Evolutionary conservation across 2,113 vertebrate genomes (phyloP), one percentile per base, ranked within the genome.

Genomic region (Charadrius vociferus): DNA sequence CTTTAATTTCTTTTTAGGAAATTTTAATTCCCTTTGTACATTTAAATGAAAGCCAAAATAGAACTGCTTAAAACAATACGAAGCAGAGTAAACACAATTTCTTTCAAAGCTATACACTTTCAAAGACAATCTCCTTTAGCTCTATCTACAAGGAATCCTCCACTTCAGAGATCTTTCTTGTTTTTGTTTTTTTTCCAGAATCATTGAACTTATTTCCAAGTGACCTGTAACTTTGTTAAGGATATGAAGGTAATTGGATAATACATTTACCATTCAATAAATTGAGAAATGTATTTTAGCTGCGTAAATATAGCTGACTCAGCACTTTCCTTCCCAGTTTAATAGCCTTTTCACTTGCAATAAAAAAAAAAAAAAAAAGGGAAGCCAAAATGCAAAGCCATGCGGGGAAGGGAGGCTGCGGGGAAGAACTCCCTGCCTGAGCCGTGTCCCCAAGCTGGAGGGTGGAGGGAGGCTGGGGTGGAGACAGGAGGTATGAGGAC

Each of bases 211-310:
- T 95, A 66, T 74, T 96, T 96, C 58, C 83, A 90, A 91, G 75
- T 62, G 91, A 96, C 63, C 63, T 75, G 37, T 85, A 96, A 96
- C 67, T 89, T 93, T 93, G 85, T 96, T 97, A 95, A 93, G 81
- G 78, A 94, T 96, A 91, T 73, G 93, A 94, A 93, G 39, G 78
- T 93, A 97, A 97, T 96, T 97, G 78, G 55, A 93, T 93, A 96
- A 97, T 84, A 63, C 47, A 86, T 68, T 97, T 92, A 96, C 61
- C 37, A 78, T 80, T 97, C 61, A 45, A 71, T 93, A 96, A 94
- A 93, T 75, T 88, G 84, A 92, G 62, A 96, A 98, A 96, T 70
- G 50, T 49, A 50, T 95, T 80, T 81, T 86, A 91, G 77, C 59
- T 58, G 55, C 1, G 5, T 37, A 95, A 95, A 96, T 94, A 86